Evolutionary conservation across 2,888 invertebrate genomes (phyloP), one percentile per base, ranked within the genome.

Genomic region (Nemotelus nigrinus): DNA sequence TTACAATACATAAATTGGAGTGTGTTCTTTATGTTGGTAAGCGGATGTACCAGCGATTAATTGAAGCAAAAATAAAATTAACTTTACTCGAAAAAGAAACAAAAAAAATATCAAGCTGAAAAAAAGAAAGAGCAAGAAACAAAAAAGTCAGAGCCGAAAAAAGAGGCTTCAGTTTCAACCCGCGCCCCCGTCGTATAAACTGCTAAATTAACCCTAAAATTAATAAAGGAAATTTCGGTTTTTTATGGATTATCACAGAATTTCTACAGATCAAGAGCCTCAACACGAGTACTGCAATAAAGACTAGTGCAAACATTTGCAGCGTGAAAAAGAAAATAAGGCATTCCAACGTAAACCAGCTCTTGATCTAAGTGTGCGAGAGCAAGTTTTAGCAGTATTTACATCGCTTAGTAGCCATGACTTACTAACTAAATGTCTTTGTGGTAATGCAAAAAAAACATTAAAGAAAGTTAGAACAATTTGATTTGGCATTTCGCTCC

Each of bases 371-470:
- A 50, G 53, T 50, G 53, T 8, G 8, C 53, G 53, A 50, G 53
- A 58, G 58, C n/a, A n/a, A n/a, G n/a, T 58, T 58, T 58, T 58
- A 7, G 58, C 58, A 58, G 58, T 58, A 58, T 58, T 58, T 7
- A 58, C 58, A n/a, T 58, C 58, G 58, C 58, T 58, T 4, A 58
- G 58, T 58, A 58, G 58, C 58, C 7, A 58, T 58, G 58, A 58
- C 25, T 58, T 58, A 58, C 7, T 58, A 58, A n/a, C n/a, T n/a
- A n/a, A n/a, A n/a, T 58, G 25, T 58, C 7, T 58, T 58, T 7
- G 25, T 58, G 25, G 58, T n/a, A 58, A 58, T 58, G n/a, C n/a
- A 58, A 6, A 58, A 4, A 58, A 58, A 58, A 58, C 58, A 58
- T 7, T 58, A 58, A 58, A 7, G 25, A 58, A 58, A 58, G 58